Percentiles rank a stretch among this genome's conserved stretches.
Evolutionary conservation across 2,113 vertebrate genomes (phyloP).

Genomic region (Enhydra lutris): DNA sequence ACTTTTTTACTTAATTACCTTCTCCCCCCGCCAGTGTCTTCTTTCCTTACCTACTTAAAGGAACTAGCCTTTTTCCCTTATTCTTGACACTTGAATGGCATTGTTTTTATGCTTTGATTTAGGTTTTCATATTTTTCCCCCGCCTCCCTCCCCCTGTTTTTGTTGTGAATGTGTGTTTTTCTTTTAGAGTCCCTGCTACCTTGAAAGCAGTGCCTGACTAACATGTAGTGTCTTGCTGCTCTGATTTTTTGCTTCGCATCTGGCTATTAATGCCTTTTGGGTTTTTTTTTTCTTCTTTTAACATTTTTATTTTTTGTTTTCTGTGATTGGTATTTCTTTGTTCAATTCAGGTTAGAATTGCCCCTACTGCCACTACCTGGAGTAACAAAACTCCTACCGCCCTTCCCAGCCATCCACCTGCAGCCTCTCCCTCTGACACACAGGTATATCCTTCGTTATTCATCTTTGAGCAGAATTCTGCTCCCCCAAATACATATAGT

Average conservation of each 20-base stretch:
- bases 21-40: background rate
- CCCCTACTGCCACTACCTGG: slow-evolving; percentile 99
- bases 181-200: background rate
- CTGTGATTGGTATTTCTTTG: slow-evolving; percentile 92
- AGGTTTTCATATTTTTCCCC: background rate
- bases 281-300: slow-evolving; percentile 54
- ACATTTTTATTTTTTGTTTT: slow-evolving; percentile 81
- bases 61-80: background rate
- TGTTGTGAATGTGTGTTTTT: background rate
- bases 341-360: slow-evolving; percentile 97
- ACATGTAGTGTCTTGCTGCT: background rate
- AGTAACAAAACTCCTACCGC: slow-evolving; percentile 99
- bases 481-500: slow-evolving; percentile 59
- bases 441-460: slow-evolving; percentile 91
- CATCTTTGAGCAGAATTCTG: slow-evolving; percentile 75
- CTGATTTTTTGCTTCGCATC: slow-evolving; percentile 60
- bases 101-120: slow-evolving; percentile 49
- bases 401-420: slow-evolving; percentile 94
- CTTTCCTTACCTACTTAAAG: background rate
- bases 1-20: background rate
- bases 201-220: slow-evolving; percentile 59
- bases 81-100: background rate
- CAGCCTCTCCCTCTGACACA: slow-evolving; percentile 91
- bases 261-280: slow-evolving; percentile 71
- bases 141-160: background rate